A percentile compares a stretch with the other conserved stretches of the same genome.
phyloP scores from a whole-genome alignment of 1,140 invertebrate genomes.

The Archegozetes longisetosus region DNA sequence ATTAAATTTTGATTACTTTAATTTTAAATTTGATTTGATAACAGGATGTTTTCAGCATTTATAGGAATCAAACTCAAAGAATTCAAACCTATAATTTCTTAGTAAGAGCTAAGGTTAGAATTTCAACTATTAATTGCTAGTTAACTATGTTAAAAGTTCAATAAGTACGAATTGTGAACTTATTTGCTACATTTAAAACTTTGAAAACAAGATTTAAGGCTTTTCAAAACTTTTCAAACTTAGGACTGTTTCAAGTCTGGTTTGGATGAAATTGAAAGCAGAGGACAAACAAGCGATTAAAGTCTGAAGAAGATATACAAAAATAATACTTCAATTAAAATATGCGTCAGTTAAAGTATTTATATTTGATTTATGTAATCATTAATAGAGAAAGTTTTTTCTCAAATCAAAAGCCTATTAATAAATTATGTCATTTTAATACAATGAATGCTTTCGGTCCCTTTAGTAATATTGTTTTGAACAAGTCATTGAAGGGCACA shows the following conservation, averaged over 20 bases:
- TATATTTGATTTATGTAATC: background rate
- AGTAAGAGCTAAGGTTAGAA: background rate
- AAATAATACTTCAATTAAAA: background rate
- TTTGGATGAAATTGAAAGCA: background rate
- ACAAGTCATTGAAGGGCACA: background rate
- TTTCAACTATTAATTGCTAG: too few species aligned
- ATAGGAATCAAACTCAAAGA: background rate
- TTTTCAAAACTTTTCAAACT: background rate
- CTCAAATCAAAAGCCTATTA: background rate
- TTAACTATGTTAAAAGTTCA: too few species aligned
- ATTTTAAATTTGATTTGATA: background rate
- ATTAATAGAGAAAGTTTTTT: background rate
- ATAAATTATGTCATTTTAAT: background rate
- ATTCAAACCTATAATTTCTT: background rate
- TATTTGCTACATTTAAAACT: background rate
- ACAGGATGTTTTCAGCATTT: background rate
- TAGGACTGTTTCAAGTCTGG: background rate
- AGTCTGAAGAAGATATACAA: background rate
- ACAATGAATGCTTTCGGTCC: background rate
- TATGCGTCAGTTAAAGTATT: background rate
- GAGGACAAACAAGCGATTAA: background rate
- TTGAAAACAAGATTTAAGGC: background rate
- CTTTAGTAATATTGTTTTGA: background rate
- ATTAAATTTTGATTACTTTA: background rate
- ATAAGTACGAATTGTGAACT: too few species aligned